Conservation (phyloP, 2,888 invertebrate species). For the Trichopoda pennipes region DNA sequence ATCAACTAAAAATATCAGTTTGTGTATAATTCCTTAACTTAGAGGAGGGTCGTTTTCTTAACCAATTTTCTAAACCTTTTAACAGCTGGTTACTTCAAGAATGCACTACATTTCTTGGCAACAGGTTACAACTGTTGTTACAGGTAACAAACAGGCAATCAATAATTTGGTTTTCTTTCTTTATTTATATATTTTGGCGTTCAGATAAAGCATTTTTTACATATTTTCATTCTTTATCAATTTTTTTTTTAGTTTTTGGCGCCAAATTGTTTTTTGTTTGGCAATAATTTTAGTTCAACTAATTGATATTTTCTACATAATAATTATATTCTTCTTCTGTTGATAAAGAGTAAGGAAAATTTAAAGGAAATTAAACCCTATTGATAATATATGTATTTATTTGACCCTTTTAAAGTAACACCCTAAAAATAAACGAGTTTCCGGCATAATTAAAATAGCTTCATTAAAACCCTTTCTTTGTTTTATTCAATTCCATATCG, state of each 20-base stretch:
- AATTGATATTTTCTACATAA: constrained; percentile 47
- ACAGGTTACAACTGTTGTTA: constrained; percentile 12
- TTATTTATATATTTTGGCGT: constrained; percentile 12
- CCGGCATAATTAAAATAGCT: constrained; percentile 3
- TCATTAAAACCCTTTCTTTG: neutral
- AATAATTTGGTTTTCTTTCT: constrained; percentile 2
- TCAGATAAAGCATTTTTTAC: constrained; percentile 23
- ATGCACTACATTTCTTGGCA: constrained; percentile 16
- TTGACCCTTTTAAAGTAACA: constrained; percentile 33
- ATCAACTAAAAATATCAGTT: constrained; percentile 21
- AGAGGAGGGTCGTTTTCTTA: constrained; percentile 22
- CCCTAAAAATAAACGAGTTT: constrained; percentile 11
- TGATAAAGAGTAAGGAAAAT: neutral
- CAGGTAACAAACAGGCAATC: constrained; percentile 36
- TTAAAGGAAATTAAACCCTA: neutral
- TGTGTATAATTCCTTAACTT: constrained; percentile 35
- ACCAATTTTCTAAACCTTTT: constrained; percentile 49
- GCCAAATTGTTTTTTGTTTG: constrained; percentile 32
- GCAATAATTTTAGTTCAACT: constrained; percentile 19
- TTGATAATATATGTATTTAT: constrained; percentile 35
- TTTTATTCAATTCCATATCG: neutral
- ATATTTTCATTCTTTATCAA: neutral
- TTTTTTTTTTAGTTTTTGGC: constrained; percentile 28
- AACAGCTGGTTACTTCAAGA: constrained; percentile 47
- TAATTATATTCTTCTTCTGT: constrained; percentile 1